A percentile compares a stretch with the other conserved stretches of the same genome.
phyloP scores from a whole-genome alignment of 2,113 vertebrate genomes.

The Albula goreensis region DNA sequence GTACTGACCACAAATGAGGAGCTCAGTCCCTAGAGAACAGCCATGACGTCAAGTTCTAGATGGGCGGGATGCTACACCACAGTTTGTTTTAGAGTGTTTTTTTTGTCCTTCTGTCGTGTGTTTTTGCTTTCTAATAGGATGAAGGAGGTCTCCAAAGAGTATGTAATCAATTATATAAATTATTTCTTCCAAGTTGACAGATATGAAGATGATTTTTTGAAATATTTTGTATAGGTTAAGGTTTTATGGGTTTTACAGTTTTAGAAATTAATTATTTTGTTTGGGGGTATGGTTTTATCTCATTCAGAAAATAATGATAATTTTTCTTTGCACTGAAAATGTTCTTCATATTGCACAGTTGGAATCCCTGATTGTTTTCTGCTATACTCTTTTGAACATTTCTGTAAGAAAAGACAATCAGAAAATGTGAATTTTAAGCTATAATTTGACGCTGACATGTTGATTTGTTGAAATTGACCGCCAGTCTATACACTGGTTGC shows the following conservation, averaged over 20 bases:
- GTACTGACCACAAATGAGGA: conserved; percentile 25
- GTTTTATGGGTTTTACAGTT: neutral
- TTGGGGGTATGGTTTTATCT: too few relatives aligned
- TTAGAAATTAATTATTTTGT: neutral
- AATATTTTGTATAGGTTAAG: neutral
- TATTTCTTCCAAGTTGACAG: neutral
- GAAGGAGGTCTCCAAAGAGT: neutral
- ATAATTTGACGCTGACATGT: too few relatives aligned
- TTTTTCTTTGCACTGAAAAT: too few relatives aligned
- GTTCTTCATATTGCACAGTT: too few relatives aligned
- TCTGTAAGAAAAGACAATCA: too few relatives aligned
- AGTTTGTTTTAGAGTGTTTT: neutral
- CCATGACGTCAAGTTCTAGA: conserved; percentile 15
- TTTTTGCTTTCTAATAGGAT: neutral
- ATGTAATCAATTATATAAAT: neutral
- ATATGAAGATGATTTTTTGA: neutral
- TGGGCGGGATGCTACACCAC: conserved; percentile 7
- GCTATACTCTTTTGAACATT: too few relatives aligned
- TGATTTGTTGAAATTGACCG: too few relatives aligned
- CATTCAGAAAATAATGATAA: too few relatives aligned
- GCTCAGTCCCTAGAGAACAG: conserved; percentile 12
- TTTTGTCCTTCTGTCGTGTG: neutral
- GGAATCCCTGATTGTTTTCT: too few relatives aligned
- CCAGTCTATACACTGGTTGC: too few relatives aligned
- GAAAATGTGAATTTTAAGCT: too few relatives aligned